Conservation (phyloP, 2,888 invertebrate genomes). For the Agrotis exclamationis region DNA sequence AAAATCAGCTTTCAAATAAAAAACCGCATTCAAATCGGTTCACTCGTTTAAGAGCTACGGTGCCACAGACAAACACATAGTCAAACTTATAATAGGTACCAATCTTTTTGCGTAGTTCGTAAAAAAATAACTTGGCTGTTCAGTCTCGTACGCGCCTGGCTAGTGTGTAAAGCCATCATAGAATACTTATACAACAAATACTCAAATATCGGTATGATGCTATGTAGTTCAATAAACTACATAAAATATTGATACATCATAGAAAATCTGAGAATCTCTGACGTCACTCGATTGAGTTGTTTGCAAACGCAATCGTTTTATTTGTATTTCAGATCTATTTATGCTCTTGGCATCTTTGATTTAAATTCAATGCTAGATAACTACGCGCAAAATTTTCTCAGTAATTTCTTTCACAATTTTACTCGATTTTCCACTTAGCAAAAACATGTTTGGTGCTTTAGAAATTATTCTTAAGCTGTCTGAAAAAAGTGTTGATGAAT, state of each 20-base stretch:
- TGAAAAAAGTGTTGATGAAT: neutral
- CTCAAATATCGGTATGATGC: conserved; percentile 7
- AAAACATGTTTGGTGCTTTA: neutral
- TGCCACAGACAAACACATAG: too few relatives aligned
- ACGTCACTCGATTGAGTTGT: conserved; percentile 41
- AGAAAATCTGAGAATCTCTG: conserved; percentile 24
- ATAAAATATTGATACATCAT: conserved; percentile 26
- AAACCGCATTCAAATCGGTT: too few relatives aligned
- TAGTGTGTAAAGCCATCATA: too few relatives aligned
- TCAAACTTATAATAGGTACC: too few relatives aligned
- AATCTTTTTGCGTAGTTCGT: too few relatives aligned
- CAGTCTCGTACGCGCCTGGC: too few relatives aligned
- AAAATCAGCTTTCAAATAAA: too few relatives aligned
- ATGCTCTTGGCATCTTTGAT: conserved; percentile 13
- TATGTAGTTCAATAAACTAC: conserved; percentile 27
- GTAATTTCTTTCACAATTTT: conserved; percentile 8
- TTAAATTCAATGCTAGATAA: neutral
- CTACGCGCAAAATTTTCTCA: neutral
- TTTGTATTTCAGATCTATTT: conserved; percentile 33
- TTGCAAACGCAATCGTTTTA: conserved; percentile 24
- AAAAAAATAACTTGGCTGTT: too few relatives aligned
- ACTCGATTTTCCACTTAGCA: neutral
- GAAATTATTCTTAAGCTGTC: neutral
- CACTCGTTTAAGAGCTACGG: too few relatives aligned
- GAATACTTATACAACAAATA: conserved; percentile 3